Evolutionary conservation across 2,113 vertebrate species (phyloP), one percentile per base, ranked within the genome.

Genomic region (Oncorhynchus tshawytscha): DNA sequence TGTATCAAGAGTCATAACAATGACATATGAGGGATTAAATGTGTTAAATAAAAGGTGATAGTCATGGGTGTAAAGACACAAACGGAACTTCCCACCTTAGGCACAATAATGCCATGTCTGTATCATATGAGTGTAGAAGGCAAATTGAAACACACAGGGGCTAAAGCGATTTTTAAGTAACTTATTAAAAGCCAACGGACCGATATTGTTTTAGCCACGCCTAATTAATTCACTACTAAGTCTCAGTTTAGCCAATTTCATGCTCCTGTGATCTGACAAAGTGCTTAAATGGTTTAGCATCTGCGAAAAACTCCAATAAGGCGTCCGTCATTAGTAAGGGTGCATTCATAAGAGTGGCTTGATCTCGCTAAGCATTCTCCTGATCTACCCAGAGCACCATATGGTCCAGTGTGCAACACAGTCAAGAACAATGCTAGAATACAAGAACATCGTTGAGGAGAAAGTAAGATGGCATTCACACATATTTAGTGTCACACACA

Each of bases 221-320:
- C 64, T 80, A 90, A 88, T 91, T 86, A 85, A 88, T 82, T 81
- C 78, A 71, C 73, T 78, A 83, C 80, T 82, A 84, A 90, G 78
- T 88, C 82, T 83, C 84, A 86, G 86, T 85, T 79, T 76, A 84
- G 74, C 78, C 86, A 89, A 90, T 90, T 91, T 92, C 87, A 91
- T 89, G 87, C 86, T 88, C 78, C 85, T 78, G 60, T 84, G 88
- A 84, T 80, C 77, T 76, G 85, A 89, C 84, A 84, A 87, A 87
- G 86, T 82, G 77, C 79, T 85, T 83, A 85, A 86, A 79, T 24
- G 72, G 66, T 85, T 87, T 73, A 85, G 80, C 83, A 88, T 88
- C 84, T 88, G 86, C 54, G 57, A 65, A 86, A 82, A 82, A 72
- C 75, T 69, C n/a, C 65, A 67, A 70, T 74, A 24, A 84, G 81